Evolutionary conservation across 2,797 vertebrate species (phyloP).

Genomic region (Enteromius argenteus): DNA sequence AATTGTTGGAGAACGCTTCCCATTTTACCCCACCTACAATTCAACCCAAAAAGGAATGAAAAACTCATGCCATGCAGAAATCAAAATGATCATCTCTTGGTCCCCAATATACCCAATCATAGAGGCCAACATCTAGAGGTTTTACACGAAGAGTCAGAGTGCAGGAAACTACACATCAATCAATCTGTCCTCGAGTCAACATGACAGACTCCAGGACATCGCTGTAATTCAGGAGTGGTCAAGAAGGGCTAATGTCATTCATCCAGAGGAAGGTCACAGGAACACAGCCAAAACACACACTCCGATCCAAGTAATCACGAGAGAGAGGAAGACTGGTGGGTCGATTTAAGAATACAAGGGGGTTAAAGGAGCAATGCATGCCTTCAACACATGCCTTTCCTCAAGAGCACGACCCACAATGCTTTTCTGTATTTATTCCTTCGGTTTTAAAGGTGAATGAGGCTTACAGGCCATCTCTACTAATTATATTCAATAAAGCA

Average conservation of each 20-base stretch:
- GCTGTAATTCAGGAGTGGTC: slow-evolving; percentile 32
- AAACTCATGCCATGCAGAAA: slow-evolving; percentile 80
- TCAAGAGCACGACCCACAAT: neutral
- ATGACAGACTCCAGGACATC: slow-evolving; percentile 64
- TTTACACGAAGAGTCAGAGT: slow-evolving; percentile 62
- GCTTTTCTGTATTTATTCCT: too few species aligned
- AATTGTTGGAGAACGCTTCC: slow-evolving; percentile 38
- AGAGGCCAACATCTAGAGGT: slow-evolving; percentile 51
- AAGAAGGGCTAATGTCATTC: slow-evolving; percentile 42
- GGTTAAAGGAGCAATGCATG: slow-evolving; percentile 48
- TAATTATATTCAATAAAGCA: neutral
- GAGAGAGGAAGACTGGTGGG: slow-evolving; percentile 41
- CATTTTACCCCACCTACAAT: slow-evolving; percentile 71
- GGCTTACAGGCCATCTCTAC: neutral
- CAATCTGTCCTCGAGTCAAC: slow-evolving; percentile 60
- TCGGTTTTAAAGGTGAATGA: neutral
- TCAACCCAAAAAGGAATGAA: slow-evolving; percentile 65
- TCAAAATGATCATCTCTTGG: slow-evolving; percentile 66
- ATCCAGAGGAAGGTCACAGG: slow-evolving; percentile 44
- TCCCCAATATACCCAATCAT: slow-evolving; percentile 78
- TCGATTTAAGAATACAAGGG: slow-evolving; percentile 22
- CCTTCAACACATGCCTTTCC: slow-evolving; percentile 60
- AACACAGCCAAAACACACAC: slow-evolving; percentile 47
- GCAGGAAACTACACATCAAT: slow-evolving; percentile 63
- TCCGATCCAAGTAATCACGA: slow-evolving; percentile 14